Evolutionary conservation across 64 coral and sea anemone genomes (phyloP).

Genomic region (Anthopleura sola): DNA sequence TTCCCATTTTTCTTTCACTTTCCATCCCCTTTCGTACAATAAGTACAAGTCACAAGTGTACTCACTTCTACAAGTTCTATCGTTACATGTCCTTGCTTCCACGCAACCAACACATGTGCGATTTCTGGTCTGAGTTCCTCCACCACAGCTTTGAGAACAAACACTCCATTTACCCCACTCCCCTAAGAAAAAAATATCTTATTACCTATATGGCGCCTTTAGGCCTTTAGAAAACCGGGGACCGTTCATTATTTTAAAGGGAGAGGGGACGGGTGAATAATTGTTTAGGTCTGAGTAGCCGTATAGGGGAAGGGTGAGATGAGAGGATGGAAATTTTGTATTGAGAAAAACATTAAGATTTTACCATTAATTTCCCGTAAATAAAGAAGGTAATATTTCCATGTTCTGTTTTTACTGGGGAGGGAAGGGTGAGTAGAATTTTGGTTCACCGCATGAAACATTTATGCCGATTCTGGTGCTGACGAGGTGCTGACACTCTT

Average conservation of each 20-base stretch:
- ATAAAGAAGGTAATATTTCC: too few relatives aligned
- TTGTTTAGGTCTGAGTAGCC: neutral
- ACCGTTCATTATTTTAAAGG: too few relatives aligned
- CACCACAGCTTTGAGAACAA: slow-evolving; percentile 41
- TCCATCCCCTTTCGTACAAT: neutral
- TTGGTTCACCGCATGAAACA: neutral
- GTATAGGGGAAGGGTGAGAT: neutral
- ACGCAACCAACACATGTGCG: slow-evolving; percentile 36
- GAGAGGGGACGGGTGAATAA: too few relatives aligned
- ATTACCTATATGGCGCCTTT: neutral
- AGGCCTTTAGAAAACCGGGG: too few relatives aligned
- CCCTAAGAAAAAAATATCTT: slow-evolving; percentile 8
- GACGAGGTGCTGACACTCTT: too few relatives aligned
- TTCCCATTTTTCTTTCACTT: too few relatives aligned
- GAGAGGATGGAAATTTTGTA: too few relatives aligned
- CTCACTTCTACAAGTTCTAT: slow-evolving; percentile 28
- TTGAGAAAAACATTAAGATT: too few relatives aligned
- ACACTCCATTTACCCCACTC: slow-evolving; percentile 44
- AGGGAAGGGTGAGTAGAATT: neutral
- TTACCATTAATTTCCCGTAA: too few relatives aligned
- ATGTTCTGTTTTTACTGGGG: neutral
- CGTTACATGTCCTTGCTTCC: slow-evolving; percentile 15
- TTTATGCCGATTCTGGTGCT: neutral
- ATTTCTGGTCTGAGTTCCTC: slow-evolving; percentile 38
- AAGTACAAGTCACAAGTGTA: neutral